A percentile compares a stretch with the other conserved stretches of the same genome.
Evolutionary conservation across 2,888 invertebrate species (phyloP).

Genomic region (Ormyrus pomaceus): DNA sequence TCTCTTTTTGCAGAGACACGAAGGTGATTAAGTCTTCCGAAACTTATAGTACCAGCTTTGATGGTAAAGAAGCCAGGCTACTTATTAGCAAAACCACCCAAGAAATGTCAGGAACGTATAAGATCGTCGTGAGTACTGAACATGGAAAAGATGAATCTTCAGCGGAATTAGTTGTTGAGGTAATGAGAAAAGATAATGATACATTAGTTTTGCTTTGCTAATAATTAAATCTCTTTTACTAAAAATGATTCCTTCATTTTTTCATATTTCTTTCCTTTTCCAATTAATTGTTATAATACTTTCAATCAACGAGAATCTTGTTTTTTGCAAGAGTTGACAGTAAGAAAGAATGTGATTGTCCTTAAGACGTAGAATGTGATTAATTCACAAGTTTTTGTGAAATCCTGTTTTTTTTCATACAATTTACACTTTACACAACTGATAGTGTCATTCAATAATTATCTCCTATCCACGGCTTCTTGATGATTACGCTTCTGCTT

Average conservation of each 20-base stretch:
- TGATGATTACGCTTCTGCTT: not conserved
- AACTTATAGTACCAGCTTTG: slow-evolving; percentile 87
- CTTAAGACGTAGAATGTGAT: too few species aligned
- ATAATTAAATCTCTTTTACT: too few species aligned
- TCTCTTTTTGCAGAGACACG: slow-evolving; percentile 75
- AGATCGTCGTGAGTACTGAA: slow-evolving; percentile 92
- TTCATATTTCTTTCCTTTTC: too few species aligned
- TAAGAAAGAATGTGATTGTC: too few species aligned
- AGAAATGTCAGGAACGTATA: slow-evolving; percentile 88
- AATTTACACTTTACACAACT: not conserved
- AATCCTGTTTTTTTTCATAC: not conserved
- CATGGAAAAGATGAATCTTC: slow-evolving; percentile 92
- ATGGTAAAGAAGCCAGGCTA: slow-evolving; percentile 88
- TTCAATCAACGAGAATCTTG: too few species aligned
- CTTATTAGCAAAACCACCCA: slow-evolving; percentile 85
- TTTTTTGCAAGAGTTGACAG: too few species aligned
- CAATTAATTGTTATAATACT: too few species aligned
- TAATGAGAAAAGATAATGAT: slow-evolving; percentile 57
- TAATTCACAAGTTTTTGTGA: too few species aligned
- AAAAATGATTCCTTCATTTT: too few species aligned
- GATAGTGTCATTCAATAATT: not conserved
- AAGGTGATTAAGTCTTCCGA: slow-evolving; percentile 87
- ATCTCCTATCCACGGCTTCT: slow-evolving; percentile 14
- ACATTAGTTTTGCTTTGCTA: too few species aligned
- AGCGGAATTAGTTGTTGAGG: slow-evolving; percentile 88